These are phyloP conservation scores for Euphonia xanthogaster DNA, from an alignment of 2,797 vertebrate species.

Conservation along the genomic window DNA sequence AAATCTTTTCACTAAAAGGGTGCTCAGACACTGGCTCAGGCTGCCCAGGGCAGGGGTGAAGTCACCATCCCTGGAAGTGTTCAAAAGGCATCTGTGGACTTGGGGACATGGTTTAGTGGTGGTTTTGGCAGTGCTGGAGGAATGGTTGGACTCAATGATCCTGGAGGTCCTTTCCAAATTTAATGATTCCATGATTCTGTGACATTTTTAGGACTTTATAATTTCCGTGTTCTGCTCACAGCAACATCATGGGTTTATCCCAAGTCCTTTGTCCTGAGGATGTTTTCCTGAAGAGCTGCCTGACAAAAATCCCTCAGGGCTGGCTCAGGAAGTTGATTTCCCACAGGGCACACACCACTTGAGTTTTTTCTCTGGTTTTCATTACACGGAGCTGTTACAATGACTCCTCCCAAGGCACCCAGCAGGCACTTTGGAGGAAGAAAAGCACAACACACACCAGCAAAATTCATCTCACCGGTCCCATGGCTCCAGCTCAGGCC, in stretches of 20 bases:
- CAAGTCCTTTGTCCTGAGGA: neutral
- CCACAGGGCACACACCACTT: neutral
- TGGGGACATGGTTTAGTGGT: neutral
- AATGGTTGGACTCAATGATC: neutral
- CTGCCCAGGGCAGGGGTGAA: neutral
- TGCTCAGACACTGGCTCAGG: neutral
- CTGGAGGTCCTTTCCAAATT: neutral
- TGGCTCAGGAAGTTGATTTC: neutral
- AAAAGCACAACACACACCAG: neutral
- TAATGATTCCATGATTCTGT: neutral
- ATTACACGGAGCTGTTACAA: neutral
- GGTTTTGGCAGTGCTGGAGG: neutral
- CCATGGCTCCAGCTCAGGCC: neutral
- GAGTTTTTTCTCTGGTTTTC: neutral
- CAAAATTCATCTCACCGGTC: neutral
- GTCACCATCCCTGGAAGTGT: neutral
- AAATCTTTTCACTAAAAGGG: neutral
- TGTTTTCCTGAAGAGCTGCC: neutral
- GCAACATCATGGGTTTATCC: neutral
- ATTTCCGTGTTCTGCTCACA: neutral
- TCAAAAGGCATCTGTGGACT: neutral
- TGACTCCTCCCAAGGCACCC: neutral
- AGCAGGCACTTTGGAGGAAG: neutral
- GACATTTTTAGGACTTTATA: neutral
- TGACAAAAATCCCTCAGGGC: neutral